phyloP scores from a whole-genome alignment of 2,113 vertebrate genomes.

The Esox niger region DNA sequence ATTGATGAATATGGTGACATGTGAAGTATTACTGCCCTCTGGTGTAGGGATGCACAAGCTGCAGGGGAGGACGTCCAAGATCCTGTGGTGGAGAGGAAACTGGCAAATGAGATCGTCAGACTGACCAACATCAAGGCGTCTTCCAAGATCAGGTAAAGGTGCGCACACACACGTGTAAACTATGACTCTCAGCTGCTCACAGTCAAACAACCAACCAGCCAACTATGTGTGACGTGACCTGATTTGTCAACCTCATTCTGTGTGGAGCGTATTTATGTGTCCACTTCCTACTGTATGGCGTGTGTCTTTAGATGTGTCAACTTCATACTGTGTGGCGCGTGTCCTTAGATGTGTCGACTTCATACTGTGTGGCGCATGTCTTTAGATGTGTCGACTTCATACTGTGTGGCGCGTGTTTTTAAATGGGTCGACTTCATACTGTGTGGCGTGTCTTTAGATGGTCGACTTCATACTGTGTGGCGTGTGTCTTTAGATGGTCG shows the following conservation, averaged over 20 bases:
- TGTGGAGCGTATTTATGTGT: constrained; percentile 61
- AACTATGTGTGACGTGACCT: too few species aligned
- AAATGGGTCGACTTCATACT: not conserved
- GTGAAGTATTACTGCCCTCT: constrained; percentile 11
- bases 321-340: too few species aligned
- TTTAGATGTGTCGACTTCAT: not conserved
- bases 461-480: not conserved
- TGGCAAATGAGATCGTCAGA: constrained; percentile 81
- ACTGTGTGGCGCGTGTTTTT: not conserved
- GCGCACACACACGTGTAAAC: not conserved
- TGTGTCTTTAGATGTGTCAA: too few species aligned
- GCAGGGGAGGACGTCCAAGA: constrained; percentile 50
- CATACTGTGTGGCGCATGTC: not conserved
- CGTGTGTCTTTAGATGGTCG: constrained; percentile 78
- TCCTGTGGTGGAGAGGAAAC: constrained; percentile 62
- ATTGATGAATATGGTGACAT: not conserved
- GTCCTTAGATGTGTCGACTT: not conserved
- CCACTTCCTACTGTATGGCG: constrained; percentile 77
- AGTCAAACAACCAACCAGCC: not conserved
- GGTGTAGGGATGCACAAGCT: constrained; percentile 70
- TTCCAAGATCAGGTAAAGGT: constrained; percentile 88
- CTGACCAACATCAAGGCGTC: constrained; percentile 84
- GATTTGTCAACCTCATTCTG: too few species aligned
- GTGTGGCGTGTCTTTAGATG: not conserved
- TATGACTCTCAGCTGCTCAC: not conserved